Evolutionary conservation across 1,140 invertebrate genomes (phyloP).

Genomic region (Sipha flava): DNA sequence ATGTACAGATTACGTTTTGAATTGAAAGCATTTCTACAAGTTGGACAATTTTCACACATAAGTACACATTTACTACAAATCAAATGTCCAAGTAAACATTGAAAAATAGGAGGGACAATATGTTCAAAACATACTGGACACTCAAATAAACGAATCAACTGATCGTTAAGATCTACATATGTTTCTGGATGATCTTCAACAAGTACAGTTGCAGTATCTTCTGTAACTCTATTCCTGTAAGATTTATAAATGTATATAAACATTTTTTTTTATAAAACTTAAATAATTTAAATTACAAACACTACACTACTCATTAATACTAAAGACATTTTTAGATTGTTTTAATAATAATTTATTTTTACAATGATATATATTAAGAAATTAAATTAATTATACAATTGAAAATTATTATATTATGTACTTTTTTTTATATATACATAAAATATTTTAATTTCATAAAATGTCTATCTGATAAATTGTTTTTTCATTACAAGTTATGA

Average conservation of each 20-base stretch:
- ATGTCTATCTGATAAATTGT: no score
- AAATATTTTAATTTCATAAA: no score
- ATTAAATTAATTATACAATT: no score
- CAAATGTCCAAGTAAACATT: slow-evolving; percentile 39
- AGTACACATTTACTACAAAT: slow-evolving; percentile 37
- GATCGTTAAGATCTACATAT: slow-evolving; percentile 34
- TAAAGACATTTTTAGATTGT: no score
- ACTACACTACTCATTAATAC: no score
- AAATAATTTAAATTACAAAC: background rate
- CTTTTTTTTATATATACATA: no score
- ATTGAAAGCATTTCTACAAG: slow-evolving; percentile 37
- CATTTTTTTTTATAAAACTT: background rate
- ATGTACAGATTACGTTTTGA: slow-evolving; percentile 37
- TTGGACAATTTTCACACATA: slow-evolving; percentile 36
- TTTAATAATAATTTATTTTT: no score
- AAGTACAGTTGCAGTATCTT: background rate
- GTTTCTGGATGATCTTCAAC: slow-evolving; percentile 32
- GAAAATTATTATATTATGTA: no score
- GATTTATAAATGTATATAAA: background rate
- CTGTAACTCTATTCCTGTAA: background rate
- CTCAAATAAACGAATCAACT: slow-evolving; percentile 37
- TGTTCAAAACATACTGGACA: slow-evolving; percentile 42
- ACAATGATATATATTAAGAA: no score
- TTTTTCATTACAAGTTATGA: no score
- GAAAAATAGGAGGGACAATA: slow-evolving; percentile 39